Base-by-base conservation (phyloP, 2,888 invertebrate genomes). In the Volucella inanis region DNA sequence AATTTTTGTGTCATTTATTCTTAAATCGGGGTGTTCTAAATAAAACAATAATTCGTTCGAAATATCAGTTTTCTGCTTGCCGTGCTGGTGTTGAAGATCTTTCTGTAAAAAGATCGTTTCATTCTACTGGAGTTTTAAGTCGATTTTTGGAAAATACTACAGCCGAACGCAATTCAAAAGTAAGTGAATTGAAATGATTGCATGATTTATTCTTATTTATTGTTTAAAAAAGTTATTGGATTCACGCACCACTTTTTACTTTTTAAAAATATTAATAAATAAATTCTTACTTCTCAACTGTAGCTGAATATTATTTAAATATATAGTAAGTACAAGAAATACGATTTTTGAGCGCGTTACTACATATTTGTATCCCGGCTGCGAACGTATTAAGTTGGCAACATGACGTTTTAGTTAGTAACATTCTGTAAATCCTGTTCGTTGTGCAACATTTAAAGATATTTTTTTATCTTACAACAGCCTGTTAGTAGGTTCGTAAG, bases 1-100 rank as follows among this genome's bases (percentile, higher is more conserved):
- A 89, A 80, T 87, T 89, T 80, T 87, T 91, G 67, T 90, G 89
- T 81, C 90, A 90, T 68, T 87, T 91, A 15, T 88, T 91, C 70
- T 87, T 89, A 71, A 89, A 88, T 87, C 89, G 89, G 15, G 88
- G 87, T 14, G 52, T 88, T 39, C 77, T 81, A 14, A 87, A 87
- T 68, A 87, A 83, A 68, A 52, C 61, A 43, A 43, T 65, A n/a
- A 9, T 14, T 18, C 12, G 64, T 68, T 8, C 68, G 11, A 75
- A 52, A 49, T 75, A 59, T 43, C 18, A 55, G 64, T 12, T 9
- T 12, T 52, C 76, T 47, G 50, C 14, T 31, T 31, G 54, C 0
- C 12, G 15, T 12, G 43, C 52, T 1, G 31, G 67, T 52, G 41
- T 65, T 74, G 74, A 57, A 18, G 78, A 15, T 50, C 22, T 61